Percentiles rank a stretch among this genome's conserved stretches.
phyloP scores from a whole-genome alignment of 2,888 invertebrate genomes.

The Drosophila paracracens region DNA sequence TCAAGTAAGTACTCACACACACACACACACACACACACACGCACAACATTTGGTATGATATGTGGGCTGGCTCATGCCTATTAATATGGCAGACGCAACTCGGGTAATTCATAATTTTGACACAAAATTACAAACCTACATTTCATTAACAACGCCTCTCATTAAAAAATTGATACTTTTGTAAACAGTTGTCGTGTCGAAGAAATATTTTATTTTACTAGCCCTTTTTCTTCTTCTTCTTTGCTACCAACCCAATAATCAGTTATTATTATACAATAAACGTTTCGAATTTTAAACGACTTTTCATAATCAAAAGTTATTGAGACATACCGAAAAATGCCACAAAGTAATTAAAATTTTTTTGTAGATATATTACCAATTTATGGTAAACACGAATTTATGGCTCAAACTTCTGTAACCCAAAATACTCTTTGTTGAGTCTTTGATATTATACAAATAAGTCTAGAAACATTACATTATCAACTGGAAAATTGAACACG shows the following conservation, averaged over 20 bases:
- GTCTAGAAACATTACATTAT: neutral
- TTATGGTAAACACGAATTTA: neutral
- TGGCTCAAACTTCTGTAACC: neutral
- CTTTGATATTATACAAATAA: neutral
- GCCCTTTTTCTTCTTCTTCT: neutral
- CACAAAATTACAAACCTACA: slow-evolving; percentile 43
- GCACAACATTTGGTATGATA: slow-evolving; percentile 13
- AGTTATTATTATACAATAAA: slow-evolving; percentile 1
- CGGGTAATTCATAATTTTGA: slow-evolving; percentile 64
- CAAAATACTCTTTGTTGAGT: neutral
- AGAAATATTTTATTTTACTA: neutral
- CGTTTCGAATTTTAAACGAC: neutral
- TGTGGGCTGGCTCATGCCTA: slow-evolving; percentile 51
- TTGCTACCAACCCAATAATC: neutral
- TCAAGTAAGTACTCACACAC: neutral
- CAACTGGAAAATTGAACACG: neutral
- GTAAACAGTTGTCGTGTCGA: slow-evolving; percentile 4
- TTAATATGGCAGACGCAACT: slow-evolving; percentile 50
- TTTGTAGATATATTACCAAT: neutral
- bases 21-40: neutral
- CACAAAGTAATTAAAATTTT: neutral
- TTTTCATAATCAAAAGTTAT: neutral
- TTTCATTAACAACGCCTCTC: slow-evolving; percentile 30
- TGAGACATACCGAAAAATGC: neutral
- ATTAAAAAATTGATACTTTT: neutral